phyloP scores from a whole-genome alignment of 2,113 vertebrate genomes.

The Gila orcuttii region DNA sequence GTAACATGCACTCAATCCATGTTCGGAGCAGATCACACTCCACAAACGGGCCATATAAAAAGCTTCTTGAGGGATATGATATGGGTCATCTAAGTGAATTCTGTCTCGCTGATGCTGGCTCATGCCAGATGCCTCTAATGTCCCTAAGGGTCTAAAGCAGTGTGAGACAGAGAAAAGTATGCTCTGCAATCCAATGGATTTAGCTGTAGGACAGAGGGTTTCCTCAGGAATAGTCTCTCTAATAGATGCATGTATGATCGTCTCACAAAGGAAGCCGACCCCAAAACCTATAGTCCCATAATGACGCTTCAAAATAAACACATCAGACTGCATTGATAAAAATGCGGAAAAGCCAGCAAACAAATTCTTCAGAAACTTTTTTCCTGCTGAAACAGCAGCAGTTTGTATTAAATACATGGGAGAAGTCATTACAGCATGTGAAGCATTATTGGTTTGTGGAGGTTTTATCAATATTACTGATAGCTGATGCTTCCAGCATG shows the following conservation, averaged over 20 bases:
- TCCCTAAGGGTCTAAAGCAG: neutral
- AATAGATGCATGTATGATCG: neutral
- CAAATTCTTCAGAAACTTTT: neutral
- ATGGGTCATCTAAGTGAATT: neutral
- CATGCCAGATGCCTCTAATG: neutral
- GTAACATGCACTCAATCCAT: neutral
- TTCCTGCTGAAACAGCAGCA: neutral
- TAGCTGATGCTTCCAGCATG: neutral
- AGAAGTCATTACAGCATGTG: neutral
- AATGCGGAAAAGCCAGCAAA: neutral
- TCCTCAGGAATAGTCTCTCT: neutral
- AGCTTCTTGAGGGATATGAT: neutral
- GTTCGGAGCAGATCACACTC: neutral
- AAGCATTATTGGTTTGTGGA: neutral
- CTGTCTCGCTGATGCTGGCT: neutral
- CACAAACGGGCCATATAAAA: neutral
- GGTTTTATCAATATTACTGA: constrained; percentile 3
- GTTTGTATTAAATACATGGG: neutral
- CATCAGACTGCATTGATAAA: neutral
- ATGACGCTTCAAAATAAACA: neutral
- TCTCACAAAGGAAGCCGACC: neutral
- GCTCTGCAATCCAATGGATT: neutral
- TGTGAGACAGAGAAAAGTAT: neutral
- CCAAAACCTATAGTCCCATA: neutral
- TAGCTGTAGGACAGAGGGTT: neutral